These are phyloP conservation scores for Enteromius thamalakanensis DNA, from an alignment of 2,797 vertebrate genomes.

Conservation along the genomic window DNA sequence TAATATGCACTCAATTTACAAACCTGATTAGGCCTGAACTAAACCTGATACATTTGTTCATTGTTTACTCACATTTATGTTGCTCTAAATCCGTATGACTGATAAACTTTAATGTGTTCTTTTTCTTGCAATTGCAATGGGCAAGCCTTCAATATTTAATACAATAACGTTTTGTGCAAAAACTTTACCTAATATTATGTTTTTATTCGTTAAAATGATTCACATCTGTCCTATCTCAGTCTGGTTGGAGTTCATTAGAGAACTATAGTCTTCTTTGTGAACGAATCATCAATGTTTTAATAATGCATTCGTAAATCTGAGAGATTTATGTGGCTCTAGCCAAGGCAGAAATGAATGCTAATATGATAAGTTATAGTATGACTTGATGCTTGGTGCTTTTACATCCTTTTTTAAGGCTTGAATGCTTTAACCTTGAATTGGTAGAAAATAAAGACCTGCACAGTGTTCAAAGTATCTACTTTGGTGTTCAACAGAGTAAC, in stretches of 20 bases:
- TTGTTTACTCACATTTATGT: neutral
- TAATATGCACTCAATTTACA: constrained; percentile 10
- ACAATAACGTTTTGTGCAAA: neutral
- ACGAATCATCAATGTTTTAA: neutral
- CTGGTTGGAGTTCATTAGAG: neutral
- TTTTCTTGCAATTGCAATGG: neutral
- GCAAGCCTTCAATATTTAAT: neutral
- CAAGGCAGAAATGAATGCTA: neutral
- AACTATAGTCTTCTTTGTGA: neutral
- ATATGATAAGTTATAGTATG: neutral
- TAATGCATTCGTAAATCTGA: neutral
- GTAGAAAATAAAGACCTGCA: neutral
- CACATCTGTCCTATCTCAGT: neutral
- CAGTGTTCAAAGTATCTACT: neutral
- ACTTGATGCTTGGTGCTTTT: neutral
- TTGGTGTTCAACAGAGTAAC: neutral
- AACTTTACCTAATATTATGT: neutral
- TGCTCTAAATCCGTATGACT: neutral
- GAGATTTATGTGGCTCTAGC: neutral
- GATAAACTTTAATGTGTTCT: neutral
- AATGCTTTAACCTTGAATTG: neutral
- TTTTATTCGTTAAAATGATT: neutral
- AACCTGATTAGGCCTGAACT: neutral
- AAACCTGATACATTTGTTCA: neutral
- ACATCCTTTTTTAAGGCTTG: neutral